These are phyloP conservation scores for Ceyx cyanopectus DNA, from an alignment of 2,113 vertebrate species.

Conservation along the genomic window DNA sequence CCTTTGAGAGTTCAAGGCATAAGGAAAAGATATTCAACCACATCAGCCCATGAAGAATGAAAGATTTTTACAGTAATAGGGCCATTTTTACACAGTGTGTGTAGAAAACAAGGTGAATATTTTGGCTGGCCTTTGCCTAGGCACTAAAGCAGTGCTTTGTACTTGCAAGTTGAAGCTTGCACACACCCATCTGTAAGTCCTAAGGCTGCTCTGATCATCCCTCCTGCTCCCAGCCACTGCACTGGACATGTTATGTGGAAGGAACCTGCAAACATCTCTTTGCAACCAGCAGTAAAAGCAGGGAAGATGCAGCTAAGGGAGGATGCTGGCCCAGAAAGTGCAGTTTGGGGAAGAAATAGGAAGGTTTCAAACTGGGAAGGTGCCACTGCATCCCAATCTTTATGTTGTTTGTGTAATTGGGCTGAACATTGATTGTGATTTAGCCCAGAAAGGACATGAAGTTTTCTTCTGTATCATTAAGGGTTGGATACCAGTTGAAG, in stretches of 20 bases:
- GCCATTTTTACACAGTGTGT: not conserved
- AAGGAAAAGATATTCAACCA: not conserved
- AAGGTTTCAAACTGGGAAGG: not conserved
- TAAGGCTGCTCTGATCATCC: not conserved
- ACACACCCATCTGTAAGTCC: not conserved
- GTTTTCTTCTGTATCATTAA: not conserved
- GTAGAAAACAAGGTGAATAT: not conserved
- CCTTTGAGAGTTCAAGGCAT: not conserved
- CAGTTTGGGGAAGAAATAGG: not conserved
- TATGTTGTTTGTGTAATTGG: not conserved
- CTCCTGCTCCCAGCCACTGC: not conserved
- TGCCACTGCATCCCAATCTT: not conserved
- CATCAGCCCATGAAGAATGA: not conserved
- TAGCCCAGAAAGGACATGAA: not conserved
- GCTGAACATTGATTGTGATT: not conserved
- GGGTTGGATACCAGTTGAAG: not conserved
- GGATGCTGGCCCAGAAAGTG: not conserved
- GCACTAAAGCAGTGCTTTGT: not conserved
- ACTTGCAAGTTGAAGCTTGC: conserved; percentile 1
- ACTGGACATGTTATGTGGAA: not conserved
- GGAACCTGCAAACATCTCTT: not conserved
- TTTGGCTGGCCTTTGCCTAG: not conserved
- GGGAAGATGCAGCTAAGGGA: not conserved
- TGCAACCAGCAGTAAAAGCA: not conserved
- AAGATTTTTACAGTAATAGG: not conserved